A percentile compares a stretch with the other conserved stretches of the same genome.
Evolutionary conservation across 2,113 vertebrate genomes (phyloP).

Genomic region (Boulengeromyrus knoepffleri): DNA sequence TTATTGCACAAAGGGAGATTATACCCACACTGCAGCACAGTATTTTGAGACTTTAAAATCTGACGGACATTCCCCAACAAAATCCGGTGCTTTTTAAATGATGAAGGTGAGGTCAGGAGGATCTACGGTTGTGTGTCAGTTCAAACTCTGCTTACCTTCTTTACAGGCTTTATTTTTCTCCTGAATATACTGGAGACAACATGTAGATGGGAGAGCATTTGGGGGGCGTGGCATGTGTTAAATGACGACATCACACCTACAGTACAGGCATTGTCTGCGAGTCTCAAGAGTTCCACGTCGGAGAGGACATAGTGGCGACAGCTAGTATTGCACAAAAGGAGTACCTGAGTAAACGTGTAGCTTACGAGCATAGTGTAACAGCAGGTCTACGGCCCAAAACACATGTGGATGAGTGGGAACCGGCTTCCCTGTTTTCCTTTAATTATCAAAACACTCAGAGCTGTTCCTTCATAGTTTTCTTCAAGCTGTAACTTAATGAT

Average conservation of each 20-base stretch:
- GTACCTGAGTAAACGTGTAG: background rate
- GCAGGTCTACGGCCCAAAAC: background rate
- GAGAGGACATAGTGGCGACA: background rate
- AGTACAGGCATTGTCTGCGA: background rate
- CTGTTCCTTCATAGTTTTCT: background rate
- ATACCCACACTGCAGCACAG: background rate
- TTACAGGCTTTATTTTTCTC: background rate
- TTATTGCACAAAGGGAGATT: background rate
- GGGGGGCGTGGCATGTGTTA: background rate
- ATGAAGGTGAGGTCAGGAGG: background rate
- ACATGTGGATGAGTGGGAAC: background rate
- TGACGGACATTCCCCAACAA: background rate
- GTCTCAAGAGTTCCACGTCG: background rate
- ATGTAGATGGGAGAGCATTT: background rate
- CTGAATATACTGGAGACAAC: background rate
- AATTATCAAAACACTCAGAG: conserved; percentile 7
- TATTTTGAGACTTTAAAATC: background rate
- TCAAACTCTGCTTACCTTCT: too few species aligned
- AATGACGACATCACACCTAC: background rate
- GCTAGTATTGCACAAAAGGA: background rate
- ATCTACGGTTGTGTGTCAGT: background rate
- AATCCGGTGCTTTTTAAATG: background rate
- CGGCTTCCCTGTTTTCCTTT: background rate
- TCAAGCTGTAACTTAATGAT: conserved; percentile 18
- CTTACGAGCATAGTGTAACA: background rate